Evolutionary conservation across 2,113 vertebrate species (phyloP), one percentile per base, ranked within the genome.

Genomic region (Cynoglossus semilaevis): DNA sequence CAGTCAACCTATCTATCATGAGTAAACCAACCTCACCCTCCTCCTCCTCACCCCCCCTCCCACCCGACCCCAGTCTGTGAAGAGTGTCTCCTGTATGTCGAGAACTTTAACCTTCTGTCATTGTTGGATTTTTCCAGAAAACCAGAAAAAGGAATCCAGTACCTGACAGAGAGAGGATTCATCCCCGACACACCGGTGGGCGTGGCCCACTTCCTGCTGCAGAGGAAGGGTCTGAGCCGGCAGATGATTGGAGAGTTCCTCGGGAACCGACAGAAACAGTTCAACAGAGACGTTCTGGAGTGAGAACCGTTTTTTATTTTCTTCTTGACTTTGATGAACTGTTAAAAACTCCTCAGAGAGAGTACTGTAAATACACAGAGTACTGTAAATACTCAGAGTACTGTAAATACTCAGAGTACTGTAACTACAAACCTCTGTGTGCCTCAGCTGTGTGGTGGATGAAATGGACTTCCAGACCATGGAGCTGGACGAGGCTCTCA

Each of bases 241-340:
- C 97, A 99, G 87, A 98, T 99, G 97, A 98, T 99, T 6, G 97
- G 97, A 29, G 97, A 99, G 51, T 98, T 99, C 77, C 89, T 98
- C 15, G 97, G 97, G 9, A 98, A 99, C 72, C 91, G 96, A 41
- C 96, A 98, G 76, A 99, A 99, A 40, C 97, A 98, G 82, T 98
- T 99, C 91, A 99, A 98, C 91, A 91, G 97, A 17, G 97, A 99
- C 1, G 97, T 99, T 1, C 63, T 99, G 1, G 97, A 99, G 97
- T 99, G 82, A 95, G 37, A 38, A 12, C 3, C 5, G 14, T 43
- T 48, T 2, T 14, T 19, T 29, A 13, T 13, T 7, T 35, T 14
- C 9, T 18, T 5, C 13, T 1, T 5, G 1, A 7, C 1, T 8
- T 5, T 34, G 19, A 2, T 41, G 2, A 37, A 35, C 3, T 16